These are phyloP conservation scores for Lithodes maja DNA, from an alignment of 2,888 invertebrate genomes.

Conservation along the genomic window DNA sequence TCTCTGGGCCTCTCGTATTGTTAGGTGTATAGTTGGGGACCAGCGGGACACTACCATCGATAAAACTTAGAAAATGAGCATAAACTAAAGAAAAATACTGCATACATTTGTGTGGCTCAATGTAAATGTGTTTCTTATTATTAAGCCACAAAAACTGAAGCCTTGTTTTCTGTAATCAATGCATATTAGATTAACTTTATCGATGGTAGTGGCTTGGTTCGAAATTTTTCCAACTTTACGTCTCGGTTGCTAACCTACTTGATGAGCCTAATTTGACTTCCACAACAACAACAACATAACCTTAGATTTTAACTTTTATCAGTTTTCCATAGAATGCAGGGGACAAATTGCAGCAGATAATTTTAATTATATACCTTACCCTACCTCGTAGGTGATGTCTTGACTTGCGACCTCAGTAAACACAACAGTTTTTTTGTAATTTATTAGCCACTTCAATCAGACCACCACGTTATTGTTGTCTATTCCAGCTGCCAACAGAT, in stretches of 20 bases:
- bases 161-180: too few species aligned
- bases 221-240: slow-evolving; percentile 34
- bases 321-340: slow-evolving; percentile 65
- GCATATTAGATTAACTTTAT: too few species aligned
- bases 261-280: slow-evolving; percentile 67
- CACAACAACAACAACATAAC: slow-evolving; percentile 58
- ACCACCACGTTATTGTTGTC: too few species aligned
- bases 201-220: too few species aligned
- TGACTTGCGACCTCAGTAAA: slow-evolving; percentile 65
- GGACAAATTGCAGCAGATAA: slow-evolving; percentile 66
- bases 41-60: too few species aligned
- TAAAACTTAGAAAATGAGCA: too few species aligned
- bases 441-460: slow-evolving; percentile 15
- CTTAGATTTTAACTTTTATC: slow-evolving; percentile 53
- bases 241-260: slow-evolving; percentile 63
- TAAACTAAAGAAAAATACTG: too few species aligned
- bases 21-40: background rate
- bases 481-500: too few species aligned
- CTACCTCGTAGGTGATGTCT: slow-evolving; percentile 68
- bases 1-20: background rate
- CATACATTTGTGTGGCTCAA: too few species aligned
- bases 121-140: too few species aligned
- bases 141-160: too few species aligned
- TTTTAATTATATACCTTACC: slow-evolving; percentile 66
- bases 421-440: slow-evolving; percentile 58